phyloP scores from a whole-genome alignment of 2,888 invertebrate species.

The Drosophila mulleri region DNA sequence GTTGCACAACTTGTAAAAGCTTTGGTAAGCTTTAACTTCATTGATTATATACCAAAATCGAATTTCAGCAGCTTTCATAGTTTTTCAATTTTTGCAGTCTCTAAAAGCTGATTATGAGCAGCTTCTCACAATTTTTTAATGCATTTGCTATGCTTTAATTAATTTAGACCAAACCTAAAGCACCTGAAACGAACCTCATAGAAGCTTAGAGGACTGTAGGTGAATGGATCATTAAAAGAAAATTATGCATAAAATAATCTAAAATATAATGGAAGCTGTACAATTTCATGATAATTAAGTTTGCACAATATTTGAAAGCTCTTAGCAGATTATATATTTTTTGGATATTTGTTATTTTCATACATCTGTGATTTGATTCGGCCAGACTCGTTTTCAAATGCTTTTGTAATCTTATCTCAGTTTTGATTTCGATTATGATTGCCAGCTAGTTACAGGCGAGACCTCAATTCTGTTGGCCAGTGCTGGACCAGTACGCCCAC shows the following conservation, averaged over 20 bases:
- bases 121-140: too few species aligned
- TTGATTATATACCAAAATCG: too few species aligned
- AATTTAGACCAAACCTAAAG: too few species aligned
- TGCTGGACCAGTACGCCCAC: conserved; percentile 48
- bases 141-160: too few species aligned
- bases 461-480: conserved; percentile 15
- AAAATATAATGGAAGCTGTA: neutral
- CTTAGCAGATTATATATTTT: neutral
- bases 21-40: too few species aligned
- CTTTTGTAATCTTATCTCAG: conserved; percentile 43
- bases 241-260: neutral
- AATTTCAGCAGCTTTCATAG: neutral
- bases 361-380: neutral
- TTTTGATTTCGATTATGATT: conserved; percentile 30
- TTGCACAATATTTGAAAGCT: neutral
- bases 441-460: conserved; percentile 1
- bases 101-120: too few species aligned
- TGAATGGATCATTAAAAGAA: too few species aligned
- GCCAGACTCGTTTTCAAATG: neutral
- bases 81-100: neutral
- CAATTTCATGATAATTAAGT: neutral
- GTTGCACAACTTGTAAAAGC: too few species aligned
- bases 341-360: neutral
- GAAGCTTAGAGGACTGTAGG: too few species aligned
- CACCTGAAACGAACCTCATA: too few species aligned